Evolutionary conservation across 1,140 invertebrate species (phyloP).

Genomic region (Coptotermes formosanus): DNA sequence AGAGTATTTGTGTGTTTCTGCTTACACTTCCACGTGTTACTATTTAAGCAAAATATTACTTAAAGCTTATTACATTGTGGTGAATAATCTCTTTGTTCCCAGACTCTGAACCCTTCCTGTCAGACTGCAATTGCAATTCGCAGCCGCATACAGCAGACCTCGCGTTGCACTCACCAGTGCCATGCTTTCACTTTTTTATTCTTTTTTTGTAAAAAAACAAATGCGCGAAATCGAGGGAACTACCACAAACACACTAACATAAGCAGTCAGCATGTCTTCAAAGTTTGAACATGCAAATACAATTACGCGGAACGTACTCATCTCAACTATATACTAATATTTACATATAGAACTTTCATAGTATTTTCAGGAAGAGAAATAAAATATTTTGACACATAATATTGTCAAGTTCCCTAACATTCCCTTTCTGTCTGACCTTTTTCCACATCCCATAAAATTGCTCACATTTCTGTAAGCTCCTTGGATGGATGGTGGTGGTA

Average conservation of each 20-base stretch:
- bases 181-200: neutral
- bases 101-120: no score
- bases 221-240: neutral
- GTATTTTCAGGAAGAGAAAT: neutral
- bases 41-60: no score
- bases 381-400: slow-evolving; percentile 20
- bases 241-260: neutral
- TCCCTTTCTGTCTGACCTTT: neutral
- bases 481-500: neutral
- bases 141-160: no score
- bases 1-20: no score
- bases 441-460: slow-evolving; percentile 13
- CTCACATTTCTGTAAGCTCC: slow-evolving; percentile 9
- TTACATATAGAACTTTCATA: neutral
- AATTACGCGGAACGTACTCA: neutral
- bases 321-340: neutral
- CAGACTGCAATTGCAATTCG: no score
- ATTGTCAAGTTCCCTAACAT: slow-evolving; percentile 8
- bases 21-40: no score
- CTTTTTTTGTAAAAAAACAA: neutral
- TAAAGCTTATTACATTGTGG: no score
- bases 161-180: neutral
- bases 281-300: neutral
- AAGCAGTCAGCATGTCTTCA: neutral
- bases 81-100: no score